phyloP scores from a whole-genome alignment of 2,888 invertebrate genomes.

The Terebella lapidaria region DNA sequence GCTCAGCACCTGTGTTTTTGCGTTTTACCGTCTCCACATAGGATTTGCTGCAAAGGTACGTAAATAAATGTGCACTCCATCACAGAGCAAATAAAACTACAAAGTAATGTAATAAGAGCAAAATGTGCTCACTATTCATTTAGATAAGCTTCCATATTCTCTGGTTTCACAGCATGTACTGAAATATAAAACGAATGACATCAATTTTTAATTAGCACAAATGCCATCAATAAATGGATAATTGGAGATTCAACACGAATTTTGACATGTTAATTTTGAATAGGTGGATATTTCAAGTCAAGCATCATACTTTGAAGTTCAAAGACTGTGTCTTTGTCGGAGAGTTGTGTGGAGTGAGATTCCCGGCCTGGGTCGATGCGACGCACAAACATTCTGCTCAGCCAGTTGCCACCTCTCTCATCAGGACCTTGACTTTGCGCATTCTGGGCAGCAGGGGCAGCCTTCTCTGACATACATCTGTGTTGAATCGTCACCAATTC shows the following conservation, averaged over 20 bases:
- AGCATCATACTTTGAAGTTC: slow-evolving; percentile 71
- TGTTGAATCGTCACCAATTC: too few relatives aligned
- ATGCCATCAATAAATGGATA: not conserved
- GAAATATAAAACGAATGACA: slow-evolving; percentile 9
- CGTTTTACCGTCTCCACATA: slow-evolving; percentile 59
- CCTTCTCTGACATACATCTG: not conserved
- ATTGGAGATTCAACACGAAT: not conserved
- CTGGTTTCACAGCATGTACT: slow-evolving; percentile 86
- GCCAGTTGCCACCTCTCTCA: too few relatives aligned
- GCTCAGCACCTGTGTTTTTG: slow-evolving; percentile 69
- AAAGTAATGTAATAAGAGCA: not conserved
- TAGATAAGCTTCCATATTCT: slow-evolving; percentile 78
- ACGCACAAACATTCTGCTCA: slow-evolving; percentile 3
- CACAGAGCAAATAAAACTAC: not conserved
- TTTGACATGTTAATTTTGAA: too few relatives aligned
- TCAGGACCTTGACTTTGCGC: not conserved
- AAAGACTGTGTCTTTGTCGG: slow-evolving; percentile 93
- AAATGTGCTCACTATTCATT: slow-evolving; percentile 76
- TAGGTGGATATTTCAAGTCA: not conserved
- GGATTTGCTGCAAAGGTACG: slow-evolving; percentile 32
- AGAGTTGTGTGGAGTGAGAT: slow-evolving; percentile 92
- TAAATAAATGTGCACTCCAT: too few relatives aligned
- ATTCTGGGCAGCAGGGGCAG: not conserved
- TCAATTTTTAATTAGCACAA: not conserved
- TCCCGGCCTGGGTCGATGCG: slow-evolving; percentile 92